Evolutionary conservation across 2,888 invertebrate species (phyloP).

Genomic region (Mantis religiosa): DNA sequence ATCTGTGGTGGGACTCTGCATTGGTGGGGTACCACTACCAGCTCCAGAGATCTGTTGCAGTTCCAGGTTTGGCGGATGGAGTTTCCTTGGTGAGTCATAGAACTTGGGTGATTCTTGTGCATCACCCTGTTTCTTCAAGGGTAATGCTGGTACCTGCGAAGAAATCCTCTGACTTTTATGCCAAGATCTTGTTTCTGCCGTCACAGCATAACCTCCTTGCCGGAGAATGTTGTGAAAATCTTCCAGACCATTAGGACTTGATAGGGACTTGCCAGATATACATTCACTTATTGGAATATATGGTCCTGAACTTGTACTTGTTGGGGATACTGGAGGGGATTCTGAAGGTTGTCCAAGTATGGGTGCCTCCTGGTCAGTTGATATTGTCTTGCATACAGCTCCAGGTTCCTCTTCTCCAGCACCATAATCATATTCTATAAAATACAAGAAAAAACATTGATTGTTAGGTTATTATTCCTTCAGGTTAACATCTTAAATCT

Average conservation of each 20-base stretch:
- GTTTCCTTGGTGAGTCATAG: constrained; percentile 39
- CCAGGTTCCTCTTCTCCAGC: constrained; percentile 22
- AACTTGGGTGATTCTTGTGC: constrained; percentile 32
- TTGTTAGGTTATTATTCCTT: constrained; percentile 9
- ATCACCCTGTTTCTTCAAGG: background rate
- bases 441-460: background rate
- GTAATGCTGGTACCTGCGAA: background rate
- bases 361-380: constrained; percentile 1
- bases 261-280: constrained; percentile 63
- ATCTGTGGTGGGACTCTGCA: constrained; percentile 60
- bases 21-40: constrained; percentile 46
- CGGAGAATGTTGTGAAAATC: constrained; percentile 29
- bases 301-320: constrained; percentile 65
- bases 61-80: constrained; percentile 37
- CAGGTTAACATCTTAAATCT: background rate
- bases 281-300: constrained; percentile 93
- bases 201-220: constrained; percentile 18
- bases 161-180: background rate
- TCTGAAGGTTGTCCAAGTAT: constrained; percentile 46
- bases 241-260: constrained; percentile 32
- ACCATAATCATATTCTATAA: constrained; percentile 27
- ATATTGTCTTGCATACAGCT: background rate
- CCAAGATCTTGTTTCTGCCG: background rate
- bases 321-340: constrained; percentile 60
- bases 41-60: constrained; percentile 18